Evolutionary conservation across 2,113 vertebrate species (phyloP).

Genomic region (Nothoprocta perdicaria): DNA sequence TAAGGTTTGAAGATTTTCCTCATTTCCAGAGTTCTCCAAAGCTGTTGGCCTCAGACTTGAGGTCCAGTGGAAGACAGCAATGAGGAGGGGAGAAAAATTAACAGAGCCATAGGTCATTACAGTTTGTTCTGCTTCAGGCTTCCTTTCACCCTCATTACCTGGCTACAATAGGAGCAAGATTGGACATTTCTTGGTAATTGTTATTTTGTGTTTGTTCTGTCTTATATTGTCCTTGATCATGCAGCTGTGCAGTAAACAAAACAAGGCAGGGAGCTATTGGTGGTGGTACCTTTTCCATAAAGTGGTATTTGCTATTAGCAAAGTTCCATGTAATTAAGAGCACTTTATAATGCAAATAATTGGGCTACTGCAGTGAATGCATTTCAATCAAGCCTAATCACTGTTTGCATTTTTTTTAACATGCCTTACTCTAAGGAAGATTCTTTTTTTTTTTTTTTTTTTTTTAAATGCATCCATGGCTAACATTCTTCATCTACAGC

Average conservation of each 20-base stretch:
- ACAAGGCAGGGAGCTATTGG: neutral
- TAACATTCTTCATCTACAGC: neutral
- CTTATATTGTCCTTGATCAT: neutral
- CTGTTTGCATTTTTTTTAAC: neutral
- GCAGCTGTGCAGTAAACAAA: neutral
- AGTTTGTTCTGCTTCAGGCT: constrained; percentile 45
- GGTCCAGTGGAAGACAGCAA: neutral
- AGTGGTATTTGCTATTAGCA: neutral
- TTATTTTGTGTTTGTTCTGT: neutral
- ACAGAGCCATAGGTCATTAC: neutral
- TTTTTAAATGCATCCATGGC: neutral
- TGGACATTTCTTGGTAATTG: neutral
- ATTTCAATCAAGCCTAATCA: neutral
- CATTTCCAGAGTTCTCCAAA: neutral
- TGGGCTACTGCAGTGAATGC: neutral
- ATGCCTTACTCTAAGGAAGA: neutral
- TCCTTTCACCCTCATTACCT: constrained; percentile 44
- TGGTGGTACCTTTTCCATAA: neutral
- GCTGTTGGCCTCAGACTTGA: neutral
- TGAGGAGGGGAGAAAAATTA: constrained; percentile 10
- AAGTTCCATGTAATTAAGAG: neutral
- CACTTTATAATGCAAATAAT: neutral
- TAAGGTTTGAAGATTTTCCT: neutral
- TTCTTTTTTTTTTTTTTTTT: rapidly evolving
- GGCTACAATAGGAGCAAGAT: constrained; percentile 9